Evolutionary conservation across 2,888 invertebrate species (phyloP).

Genomic region (Blera fallax): DNA sequence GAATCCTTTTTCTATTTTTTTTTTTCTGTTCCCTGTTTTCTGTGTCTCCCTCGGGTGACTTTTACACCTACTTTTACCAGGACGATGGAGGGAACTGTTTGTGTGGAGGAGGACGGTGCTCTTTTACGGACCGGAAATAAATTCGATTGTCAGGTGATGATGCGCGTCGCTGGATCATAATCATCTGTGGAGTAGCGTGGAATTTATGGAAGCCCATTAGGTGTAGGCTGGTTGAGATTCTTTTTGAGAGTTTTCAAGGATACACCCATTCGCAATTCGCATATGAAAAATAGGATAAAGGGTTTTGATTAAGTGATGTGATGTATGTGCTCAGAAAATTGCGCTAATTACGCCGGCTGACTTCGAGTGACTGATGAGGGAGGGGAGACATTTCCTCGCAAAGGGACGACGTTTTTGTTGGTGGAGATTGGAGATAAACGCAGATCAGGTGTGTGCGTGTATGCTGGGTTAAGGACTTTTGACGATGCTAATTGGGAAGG

Average conservation of each 20-base stretch:
- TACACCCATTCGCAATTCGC: neutral
- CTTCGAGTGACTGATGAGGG: constrained; percentile 29
- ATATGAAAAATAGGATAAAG: constrained; percentile 44
- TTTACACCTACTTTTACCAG: constrained; percentile 36
- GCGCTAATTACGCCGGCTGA: constrained; percentile 53
- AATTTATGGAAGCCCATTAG: constrained; percentile 60
- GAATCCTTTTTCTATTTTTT: constrained; percentile 54
- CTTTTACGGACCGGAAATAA: constrained; percentile 62
- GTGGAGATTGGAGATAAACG: neutral
- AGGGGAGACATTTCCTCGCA: neutral
- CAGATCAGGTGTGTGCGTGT: neutral
- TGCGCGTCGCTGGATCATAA: constrained; percentile 69
- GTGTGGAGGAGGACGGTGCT: neutral
- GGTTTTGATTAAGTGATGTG: constrained; percentile 62
- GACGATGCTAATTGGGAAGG: neutral
- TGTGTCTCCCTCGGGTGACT: constrained; percentile 46
- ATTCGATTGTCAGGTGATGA: constrained; percentile 71
- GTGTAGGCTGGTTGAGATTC: constrained; percentile 52
- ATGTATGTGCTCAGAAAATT: constrained; percentile 13
- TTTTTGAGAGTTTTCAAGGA: constrained; percentile 12
- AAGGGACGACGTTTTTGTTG: neutral
- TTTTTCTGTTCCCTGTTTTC: neutral
- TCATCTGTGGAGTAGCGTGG: constrained; percentile 47
- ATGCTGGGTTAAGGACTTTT: too few relatives aligned
- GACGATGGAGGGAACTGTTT: neutral